Percentiles rank a stretch among this genome's conserved stretches.
Evolutionary conservation across 2,113 vertebrate species (phyloP).

Genomic region (Halcyon senegalensis): DNA sequence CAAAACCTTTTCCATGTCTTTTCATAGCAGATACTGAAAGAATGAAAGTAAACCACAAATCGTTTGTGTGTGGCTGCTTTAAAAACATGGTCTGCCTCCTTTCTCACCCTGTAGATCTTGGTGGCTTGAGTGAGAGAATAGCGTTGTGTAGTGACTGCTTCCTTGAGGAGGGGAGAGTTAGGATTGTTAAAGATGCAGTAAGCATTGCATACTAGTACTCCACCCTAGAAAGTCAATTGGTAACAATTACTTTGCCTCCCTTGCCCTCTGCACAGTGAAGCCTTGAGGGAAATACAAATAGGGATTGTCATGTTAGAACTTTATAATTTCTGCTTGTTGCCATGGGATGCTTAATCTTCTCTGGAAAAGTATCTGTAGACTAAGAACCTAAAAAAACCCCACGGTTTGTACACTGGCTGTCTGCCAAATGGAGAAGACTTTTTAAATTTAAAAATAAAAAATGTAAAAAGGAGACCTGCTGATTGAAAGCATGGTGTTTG

Average conservation of each 20-base stretch:
- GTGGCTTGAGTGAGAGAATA: neutral
- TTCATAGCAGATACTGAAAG: neutral
- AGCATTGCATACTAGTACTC: neutral
- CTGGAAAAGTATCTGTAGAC: neutral
- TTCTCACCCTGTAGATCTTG: neutral
- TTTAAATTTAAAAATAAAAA: neutral
- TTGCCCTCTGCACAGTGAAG: neutral
- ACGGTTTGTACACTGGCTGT: neutral
- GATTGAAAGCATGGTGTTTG: neutral
- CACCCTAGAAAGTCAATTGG: neutral
- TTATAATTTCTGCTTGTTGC: neutral
- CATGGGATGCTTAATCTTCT: neutral
- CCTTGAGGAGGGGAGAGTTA: neutral
- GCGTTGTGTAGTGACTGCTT: neutral
- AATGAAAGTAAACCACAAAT: neutral
- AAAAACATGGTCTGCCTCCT: neutral
- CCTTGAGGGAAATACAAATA: neutral
- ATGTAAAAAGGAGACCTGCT: neutral
- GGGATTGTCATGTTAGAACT: neutral
- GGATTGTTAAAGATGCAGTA: neutral
- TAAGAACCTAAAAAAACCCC: neutral
- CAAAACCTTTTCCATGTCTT: neutral
- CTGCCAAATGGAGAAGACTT: neutral
- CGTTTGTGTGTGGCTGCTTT: neutral
- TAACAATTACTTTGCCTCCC: neutral